These are phyloP conservation scores for Drosophila stalkeri DNA, from an alignment of 2,888 invertebrate genomes.

Conservation along the genomic window DNA sequence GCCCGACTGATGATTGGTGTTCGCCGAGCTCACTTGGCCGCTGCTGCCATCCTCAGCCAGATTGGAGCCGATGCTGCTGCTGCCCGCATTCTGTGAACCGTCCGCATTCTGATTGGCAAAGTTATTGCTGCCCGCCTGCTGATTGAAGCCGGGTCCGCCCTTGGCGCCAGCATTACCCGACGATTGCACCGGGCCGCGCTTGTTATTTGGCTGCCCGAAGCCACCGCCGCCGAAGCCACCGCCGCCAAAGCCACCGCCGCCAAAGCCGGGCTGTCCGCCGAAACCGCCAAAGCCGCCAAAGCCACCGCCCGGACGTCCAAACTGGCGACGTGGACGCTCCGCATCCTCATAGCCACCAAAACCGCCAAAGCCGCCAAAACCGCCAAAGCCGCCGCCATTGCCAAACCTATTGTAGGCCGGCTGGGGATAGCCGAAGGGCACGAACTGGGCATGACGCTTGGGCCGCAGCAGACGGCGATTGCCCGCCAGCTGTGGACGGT, in stretches of 20 bases:
- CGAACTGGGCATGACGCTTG: slow-evolving; percentile 70
- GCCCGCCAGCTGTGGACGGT: background rate
- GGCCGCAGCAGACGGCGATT: slow-evolving; percentile 42
- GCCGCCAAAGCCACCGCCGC: background rate
- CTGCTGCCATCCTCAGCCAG: slow-evolving; percentile 81
- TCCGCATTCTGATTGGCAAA: slow-evolving; percentile 61
- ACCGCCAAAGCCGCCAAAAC: slow-evolving; percentile 6
- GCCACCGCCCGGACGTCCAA: slow-evolving; percentile 26
- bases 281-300: slow-evolving; percentile 1
- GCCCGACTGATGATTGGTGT: slow-evolving; percentile 79
- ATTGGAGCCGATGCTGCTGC: slow-evolving; percentile 83
- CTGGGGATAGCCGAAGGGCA: slow-evolving; percentile 70
- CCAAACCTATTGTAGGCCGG: slow-evolving; percentile 2
- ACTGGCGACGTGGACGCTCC: slow-evolving; percentile 54
- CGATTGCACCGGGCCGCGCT: slow-evolving; percentile 50
- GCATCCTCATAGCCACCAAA: slow-evolving; percentile 14
- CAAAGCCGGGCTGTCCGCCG: background rate
- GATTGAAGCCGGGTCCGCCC: slow-evolving; percentile 68
- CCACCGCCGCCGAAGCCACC: background rate
- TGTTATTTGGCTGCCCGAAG: slow-evolving; percentile 30
- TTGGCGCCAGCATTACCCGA: slow-evolving; percentile 70
- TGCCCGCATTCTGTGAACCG: slow-evolving; percentile 65
- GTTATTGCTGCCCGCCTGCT: slow-evolving; percentile 82
- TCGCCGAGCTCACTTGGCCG: slow-evolving; percentile 83
- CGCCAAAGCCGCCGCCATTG: slow-evolving; percentile 11